Evolutionary conservation across 2,888 invertebrate genomes (phyloP).

Genomic region (Aspidiotus rigidus): DNA sequence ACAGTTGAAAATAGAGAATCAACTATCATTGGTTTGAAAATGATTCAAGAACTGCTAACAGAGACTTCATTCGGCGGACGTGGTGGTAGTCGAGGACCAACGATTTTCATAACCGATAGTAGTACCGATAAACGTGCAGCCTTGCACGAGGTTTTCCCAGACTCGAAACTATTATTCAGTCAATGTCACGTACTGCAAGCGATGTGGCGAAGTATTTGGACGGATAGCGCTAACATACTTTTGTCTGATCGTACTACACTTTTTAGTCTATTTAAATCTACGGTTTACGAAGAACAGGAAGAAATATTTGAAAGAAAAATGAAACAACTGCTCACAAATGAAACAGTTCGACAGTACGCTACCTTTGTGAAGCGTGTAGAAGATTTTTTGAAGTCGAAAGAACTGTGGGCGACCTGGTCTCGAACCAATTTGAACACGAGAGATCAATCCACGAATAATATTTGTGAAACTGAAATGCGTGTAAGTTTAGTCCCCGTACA

Average conservation of each 20-base stretch:
- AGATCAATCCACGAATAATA: conserved; percentile 20
- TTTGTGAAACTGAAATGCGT: conserved; percentile 5
- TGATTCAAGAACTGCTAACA: conserved; percentile 3
- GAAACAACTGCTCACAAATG: not conserved
- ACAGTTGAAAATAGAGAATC: conserved; percentile 8
- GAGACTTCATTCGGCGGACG: conserved; percentile 3
- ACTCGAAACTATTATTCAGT: conserved; percentile 29
- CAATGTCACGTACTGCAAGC: conserved; percentile 36
- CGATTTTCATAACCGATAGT: conserved; percentile 35
- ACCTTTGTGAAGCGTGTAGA: conserved; percentile 1
- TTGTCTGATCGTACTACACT: conserved; percentile 1
- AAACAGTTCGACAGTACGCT: conserved; percentile 1
- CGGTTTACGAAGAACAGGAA: conserved; percentile 1
- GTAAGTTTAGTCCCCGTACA: no score
- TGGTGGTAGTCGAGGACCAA: conserved; percentile 30
- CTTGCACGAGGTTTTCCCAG: conserved; percentile 28
- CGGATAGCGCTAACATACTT: not conserved
- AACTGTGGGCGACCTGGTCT: conserved; percentile 6
- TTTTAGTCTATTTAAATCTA: conserved; percentile 1
- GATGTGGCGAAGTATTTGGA: conserved; percentile 34
- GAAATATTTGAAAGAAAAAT: not conserved
- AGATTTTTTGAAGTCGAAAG: conserved; percentile 1
- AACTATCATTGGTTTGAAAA: conserved; percentile 3
- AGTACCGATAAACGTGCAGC: conserved; percentile 34
- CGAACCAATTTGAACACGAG: conserved; percentile 6